Evolutionary conservation across 2,797 vertebrate species (phyloP), one percentile per base, ranked within the genome.

Genomic region (Gymnoscopelus microlampas): DNA sequence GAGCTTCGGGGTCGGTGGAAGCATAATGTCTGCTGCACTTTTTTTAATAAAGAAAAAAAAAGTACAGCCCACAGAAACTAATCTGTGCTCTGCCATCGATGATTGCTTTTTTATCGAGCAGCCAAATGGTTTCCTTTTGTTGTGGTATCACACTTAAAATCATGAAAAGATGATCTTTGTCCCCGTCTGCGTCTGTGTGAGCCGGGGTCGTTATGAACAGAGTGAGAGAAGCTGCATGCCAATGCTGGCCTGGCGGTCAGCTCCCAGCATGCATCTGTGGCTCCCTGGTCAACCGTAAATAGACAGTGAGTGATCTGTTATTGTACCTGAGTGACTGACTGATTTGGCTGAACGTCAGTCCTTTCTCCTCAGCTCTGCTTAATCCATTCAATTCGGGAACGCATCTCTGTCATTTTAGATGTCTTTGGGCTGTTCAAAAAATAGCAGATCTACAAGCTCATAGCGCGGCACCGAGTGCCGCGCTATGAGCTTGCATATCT

Each of bases 251-350:
- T 14, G 23, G 64, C 1, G n/a, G 35, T 51, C 9, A 35, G 49
- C 68, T 66, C 77, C 83, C 77, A 80, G 84, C 87, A 86, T 84
- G 81, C 88, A 74, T 76, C 57, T 66, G 1, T 59, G 63, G 73
- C 60, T 1, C 11, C 19, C 79, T 75, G 81, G 86, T 89, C 80
- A 86, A 81, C 87, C 75, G 44, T 26, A 73, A 77, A 79, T 72
- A 85, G 87, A 90, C 83, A 74, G 83, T 73, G 79, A 85, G 74
- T 70, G 75, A 84, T 87, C 32, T 77, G 57, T 70, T 59, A 89
- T 86, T 87, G 78, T 74, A 85, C 74, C 81, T 83, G 77, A 87
- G 77, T 86, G 88, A 84, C 86, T 84, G 85, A 85, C 83, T 86
- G 88, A 89, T 87, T 68, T 61, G 76, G n/a, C 76, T 66, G 39